phyloP scores from a whole-genome alignment of 1,140 invertebrate species.

The Nasonia giraulti region DNA sequence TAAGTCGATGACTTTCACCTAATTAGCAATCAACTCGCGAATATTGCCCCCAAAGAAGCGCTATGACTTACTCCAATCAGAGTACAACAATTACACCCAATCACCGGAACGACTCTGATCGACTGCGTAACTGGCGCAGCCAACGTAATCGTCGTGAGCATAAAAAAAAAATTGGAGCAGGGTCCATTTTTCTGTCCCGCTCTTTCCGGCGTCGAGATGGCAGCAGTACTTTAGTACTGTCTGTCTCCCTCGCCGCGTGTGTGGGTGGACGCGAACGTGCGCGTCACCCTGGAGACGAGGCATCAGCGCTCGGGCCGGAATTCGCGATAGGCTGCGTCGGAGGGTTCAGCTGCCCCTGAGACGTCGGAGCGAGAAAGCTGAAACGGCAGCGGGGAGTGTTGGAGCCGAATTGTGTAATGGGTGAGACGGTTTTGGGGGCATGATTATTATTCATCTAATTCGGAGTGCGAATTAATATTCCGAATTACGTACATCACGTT shows the following conservation, averaged over 20 bases:
- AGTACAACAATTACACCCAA: too few relatives aligned
- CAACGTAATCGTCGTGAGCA: too few relatives aligned
- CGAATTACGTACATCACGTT: too few relatives aligned
- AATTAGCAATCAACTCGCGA: too few relatives aligned
- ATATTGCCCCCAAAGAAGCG: too few relatives aligned
- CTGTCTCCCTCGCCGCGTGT: too few relatives aligned
- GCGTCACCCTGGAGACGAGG: constrained; percentile 66
- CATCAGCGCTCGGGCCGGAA: constrained; percentile 53
- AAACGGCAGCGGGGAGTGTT: neutral
- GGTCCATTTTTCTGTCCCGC: neutral
- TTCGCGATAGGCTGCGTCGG: neutral
- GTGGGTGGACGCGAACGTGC: constrained; percentile 50
- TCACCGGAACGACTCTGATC: too few relatives aligned
- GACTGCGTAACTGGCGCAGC: too few relatives aligned
- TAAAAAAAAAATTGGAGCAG: constrained; percentile 14
- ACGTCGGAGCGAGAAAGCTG: neutral
- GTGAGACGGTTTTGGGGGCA: neutral
- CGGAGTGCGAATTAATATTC: too few relatives aligned
- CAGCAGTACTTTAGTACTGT: neutral
- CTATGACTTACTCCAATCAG: too few relatives aligned
- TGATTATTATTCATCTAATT: neutral
- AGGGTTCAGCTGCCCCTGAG: constrained; percentile 1
- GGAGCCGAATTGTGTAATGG: neutral
- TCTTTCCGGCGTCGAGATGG: neutral
- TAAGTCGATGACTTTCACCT: too few relatives aligned